Evolutionary conservation across 2,797 vertebrate genomes (phyloP), one percentile per base, ranked within the genome.

Genomic region (Microhierax caerulescens): DNA sequence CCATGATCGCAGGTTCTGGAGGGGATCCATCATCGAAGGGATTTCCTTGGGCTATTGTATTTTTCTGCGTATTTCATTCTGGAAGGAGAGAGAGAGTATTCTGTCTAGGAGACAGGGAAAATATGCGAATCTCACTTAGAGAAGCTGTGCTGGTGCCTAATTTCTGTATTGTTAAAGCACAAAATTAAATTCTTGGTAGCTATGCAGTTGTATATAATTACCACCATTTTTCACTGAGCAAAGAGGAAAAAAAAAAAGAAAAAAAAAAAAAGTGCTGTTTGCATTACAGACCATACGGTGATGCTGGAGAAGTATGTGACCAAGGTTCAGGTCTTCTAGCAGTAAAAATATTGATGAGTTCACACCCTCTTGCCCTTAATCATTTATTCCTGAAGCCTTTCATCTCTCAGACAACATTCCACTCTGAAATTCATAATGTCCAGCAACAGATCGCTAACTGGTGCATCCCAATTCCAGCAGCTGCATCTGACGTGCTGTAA

Each of bases 141-240:
- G 80, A 37, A 91, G 73, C 78, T 79, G 61, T 84, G 63, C 63
- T 5, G 2, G 37, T 91, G 92, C 79, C 83, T 94, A 88, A 93
- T 94, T 96, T 95, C 82, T 90, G 57, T 95, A 73, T 91, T 96
- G 91, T 92, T 88, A 94, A 90, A 84, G 70, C 34, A 91, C 34
- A 92, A 70, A 96, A 94, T 96, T 84, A 96, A 95, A 90, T 96
- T 95, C 73, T 64, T 93, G 56, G 78, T 78, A 48, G 64, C 87
- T 86, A 30, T 69, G 94, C 83, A 88, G 79, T 92, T 96, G 95
- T 86, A 23, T 90, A 4, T 95, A 95, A 96, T 96, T 95, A 56
- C 65, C 65, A 88, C 63, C 39, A 91, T 95, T 96, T 95, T 92
- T 96, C 92, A 95, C 36, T 0, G 0, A 76, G 85, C 9, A 36